A percentile compares a stretch with the other conserved stretches of the same genome.
Conservation (phyloP, 2,888 invertebrate genomes). For the Stenichneumon culpator region DNA sequence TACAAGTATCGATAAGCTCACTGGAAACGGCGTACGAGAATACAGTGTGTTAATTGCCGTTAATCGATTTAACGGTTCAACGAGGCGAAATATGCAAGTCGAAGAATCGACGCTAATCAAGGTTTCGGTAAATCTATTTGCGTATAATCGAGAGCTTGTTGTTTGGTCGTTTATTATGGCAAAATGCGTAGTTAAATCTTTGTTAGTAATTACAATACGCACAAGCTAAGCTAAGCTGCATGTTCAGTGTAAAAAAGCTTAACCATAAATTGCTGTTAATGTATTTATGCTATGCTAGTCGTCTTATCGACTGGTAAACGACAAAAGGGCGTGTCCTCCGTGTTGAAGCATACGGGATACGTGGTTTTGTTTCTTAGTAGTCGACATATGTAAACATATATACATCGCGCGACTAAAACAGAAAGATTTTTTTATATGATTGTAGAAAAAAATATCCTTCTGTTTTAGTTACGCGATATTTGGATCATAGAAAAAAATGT, state of each 20-base stretch:
- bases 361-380: no score
- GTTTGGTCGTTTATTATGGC: background rate
- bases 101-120: slow-evolving; percentile 44
- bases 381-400: no score
- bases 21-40: slow-evolving; percentile 33
- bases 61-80: slow-evolving; percentile 21
- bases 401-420: no score
- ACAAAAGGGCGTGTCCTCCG: no score
- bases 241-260: background rate
- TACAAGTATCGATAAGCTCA: background rate
- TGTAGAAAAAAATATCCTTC: no score
- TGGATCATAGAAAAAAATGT: slow-evolving; percentile 2
- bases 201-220: slow-evolving; percentile 30
- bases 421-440: no score
- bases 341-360: no score
- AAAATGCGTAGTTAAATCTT: background rate
- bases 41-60: slow-evolving; percentile 38
- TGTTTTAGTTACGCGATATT: background rate
- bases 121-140: slow-evolving; percentile 47
- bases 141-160: slow-evolving; percentile 33
- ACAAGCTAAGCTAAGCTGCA: slow-evolving; percentile 11
- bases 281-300: background rate
- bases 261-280: background rate
- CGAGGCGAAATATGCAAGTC: slow-evolving; percentile 3
- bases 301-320: no score